Evolutionary conservation across 2,797 vertebrate genomes (phyloP), one percentile per base, ranked within the genome.

Genomic region (Sebastes oblongus): DNA sequence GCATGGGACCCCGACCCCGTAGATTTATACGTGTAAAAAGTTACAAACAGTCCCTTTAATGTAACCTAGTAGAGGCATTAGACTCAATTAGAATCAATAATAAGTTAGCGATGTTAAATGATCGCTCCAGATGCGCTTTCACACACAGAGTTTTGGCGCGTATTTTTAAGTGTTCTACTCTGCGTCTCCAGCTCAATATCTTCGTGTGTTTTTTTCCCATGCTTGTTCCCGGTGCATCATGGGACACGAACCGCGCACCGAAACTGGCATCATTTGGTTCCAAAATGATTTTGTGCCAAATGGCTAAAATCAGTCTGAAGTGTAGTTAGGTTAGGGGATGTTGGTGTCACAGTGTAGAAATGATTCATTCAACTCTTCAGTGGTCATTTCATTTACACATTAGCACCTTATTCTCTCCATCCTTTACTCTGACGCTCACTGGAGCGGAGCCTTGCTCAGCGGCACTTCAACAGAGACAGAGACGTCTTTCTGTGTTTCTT

Each of bases 131-230:
- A 55, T 16, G 78, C 81, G 82, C 60, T 6, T 83, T 88, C 75
- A 77, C 77, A 84, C 88, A 42, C 82, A 12, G 8, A 67, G 59
- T 7, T 9, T 9, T 8, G n/a, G 55, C 16, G 65, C 66, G 61
- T 25, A 13, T 25, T 36, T 50, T 27, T 32, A 2, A 29, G 66
- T 20, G 32, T 30, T 8, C 2, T 18, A 7, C 2, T 5, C 58
- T 3, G 54, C 14, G 22, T 34, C 16, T 36, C 6, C 7, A 3
- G 42, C 12, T 36, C 29, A 18, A 1, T n/a, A 3, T 27, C 24
- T 1, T 10, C 4, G 4, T 34, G 50, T 46, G 0, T 34, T 62
- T 42, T 12, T 12, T 18, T 8, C n/a, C 32, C 32, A 24, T 58
- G 5, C 11, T 3, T 4, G 68, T 27, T 34, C 29, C 30, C 20